phyloP scores from a whole-genome alignment of 64 coral and sea anemone genomes.

The Anthopleura sola region DNA sequence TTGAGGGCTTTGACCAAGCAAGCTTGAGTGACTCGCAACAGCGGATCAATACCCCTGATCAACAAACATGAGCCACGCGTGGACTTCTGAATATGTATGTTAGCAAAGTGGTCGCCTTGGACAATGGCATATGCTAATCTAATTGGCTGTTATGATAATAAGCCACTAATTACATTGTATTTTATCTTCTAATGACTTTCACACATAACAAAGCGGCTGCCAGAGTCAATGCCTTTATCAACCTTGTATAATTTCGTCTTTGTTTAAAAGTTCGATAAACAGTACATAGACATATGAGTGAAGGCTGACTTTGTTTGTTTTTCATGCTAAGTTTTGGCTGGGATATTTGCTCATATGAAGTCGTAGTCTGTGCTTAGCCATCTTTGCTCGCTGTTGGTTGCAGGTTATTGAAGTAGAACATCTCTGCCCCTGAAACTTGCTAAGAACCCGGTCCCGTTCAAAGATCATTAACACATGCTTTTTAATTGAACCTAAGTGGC shows the following conservation, averaged over 20 bases:
- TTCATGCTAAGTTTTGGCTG: background rate
- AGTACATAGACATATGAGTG: conserved; percentile 8
- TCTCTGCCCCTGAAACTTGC: conserved; percentile 21
- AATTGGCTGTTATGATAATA: conserved; percentile 99
- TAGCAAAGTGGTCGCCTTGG: conserved; percentile 34
- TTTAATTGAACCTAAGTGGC: conserved; percentile 94
- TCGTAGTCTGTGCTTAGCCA: background rate
- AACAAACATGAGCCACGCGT: conserved; percentile 86
- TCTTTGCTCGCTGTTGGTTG: background rate
- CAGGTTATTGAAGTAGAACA: conserved; percentile 16
- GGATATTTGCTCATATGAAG: conserved; percentile 1
- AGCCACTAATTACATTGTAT: conserved; percentile 99
- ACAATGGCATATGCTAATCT: conserved; percentile 98
- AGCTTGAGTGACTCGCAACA: conserved; percentile 71
- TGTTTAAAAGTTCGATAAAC: conserved; percentile 55
- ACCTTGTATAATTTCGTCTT: conserved; percentile 90
- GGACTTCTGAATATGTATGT: conserved; percentile 90
- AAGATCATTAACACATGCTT: conserved; percentile 86
- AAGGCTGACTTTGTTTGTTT: background rate
- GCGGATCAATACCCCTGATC: conserved; percentile 65
- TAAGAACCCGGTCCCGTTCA: background rate
- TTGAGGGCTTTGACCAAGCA: conserved; percentile 2
- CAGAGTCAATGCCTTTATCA: conserved; percentile 73
- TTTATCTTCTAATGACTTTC: conserved; percentile 95
- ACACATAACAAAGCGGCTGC: conserved; percentile 94